Conservation (phyloP, 1,140 invertebrate genomes). For the Neodiprion virginianus region DNA sequence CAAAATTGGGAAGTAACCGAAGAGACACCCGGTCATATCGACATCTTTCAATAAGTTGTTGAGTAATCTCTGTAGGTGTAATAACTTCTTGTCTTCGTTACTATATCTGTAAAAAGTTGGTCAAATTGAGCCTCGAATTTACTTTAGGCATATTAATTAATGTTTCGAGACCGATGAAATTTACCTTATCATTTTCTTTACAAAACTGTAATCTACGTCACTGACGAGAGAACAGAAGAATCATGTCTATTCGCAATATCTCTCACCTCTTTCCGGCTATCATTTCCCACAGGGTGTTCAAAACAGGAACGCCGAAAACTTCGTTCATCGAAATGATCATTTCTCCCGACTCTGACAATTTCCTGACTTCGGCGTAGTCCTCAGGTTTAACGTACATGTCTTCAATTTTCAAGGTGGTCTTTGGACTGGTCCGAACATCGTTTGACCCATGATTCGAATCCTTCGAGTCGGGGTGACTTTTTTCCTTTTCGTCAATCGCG, state of each 20-base stretch:
- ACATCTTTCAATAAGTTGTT: conserved; percentile 74
- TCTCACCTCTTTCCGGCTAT: conserved; percentile 75
- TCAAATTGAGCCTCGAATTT: conserved; percentile 1
- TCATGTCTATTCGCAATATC: background rate
- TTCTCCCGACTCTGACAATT: conserved; percentile 43
- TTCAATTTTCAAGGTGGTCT: conserved; percentile 40
- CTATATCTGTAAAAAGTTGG: conserved; percentile 61
- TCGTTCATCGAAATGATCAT: conserved; percentile 70
- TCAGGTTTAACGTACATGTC: conserved; percentile 52
- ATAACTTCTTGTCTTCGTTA: conserved; percentile 71
- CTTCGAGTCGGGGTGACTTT: conserved; percentile 15
- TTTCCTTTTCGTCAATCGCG: conserved; percentile 24
- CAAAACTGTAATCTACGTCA: no score
- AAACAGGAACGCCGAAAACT: conserved; percentile 75
- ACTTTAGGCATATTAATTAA: background rate
- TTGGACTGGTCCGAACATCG: conserved; percentile 41
- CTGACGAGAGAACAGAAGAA: no score
- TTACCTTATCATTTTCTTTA: background rate
- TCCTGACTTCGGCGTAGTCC: conserved; percentile 43
- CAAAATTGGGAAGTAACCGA: conserved; percentile 81
- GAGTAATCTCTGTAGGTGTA: conserved; percentile 71
- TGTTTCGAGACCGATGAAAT: background rate
- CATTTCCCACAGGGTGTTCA: conserved; percentile 89
- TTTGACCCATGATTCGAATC: conserved; percentile 17
- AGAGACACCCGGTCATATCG: conserved; percentile 79